Base-by-base conservation (phyloP, 1,140 invertebrate species). In the Zaprionus ornatus region DNA sequence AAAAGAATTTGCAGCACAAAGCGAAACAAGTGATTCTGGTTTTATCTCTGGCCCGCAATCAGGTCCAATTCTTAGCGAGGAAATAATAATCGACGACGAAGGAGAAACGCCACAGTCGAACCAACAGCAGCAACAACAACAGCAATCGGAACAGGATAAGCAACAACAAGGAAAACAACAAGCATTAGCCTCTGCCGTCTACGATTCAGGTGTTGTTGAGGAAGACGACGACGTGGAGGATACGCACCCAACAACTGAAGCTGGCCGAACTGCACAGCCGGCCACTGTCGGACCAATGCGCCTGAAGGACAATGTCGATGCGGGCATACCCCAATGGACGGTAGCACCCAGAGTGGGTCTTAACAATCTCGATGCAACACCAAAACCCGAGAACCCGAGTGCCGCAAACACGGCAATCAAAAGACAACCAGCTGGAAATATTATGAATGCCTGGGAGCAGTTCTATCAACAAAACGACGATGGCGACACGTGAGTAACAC, bases 401-500 rank as follows among this genome's bases (percentile, higher is more conserved):
- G 65, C 64, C 45, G 57, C 57, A 32, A 29, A 56, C 29, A 29
- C 72, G 74, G 59, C 68, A 69, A 32, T 32, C 2, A 56, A 68
- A 52, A 65, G 45, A 48, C 61, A 21, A 35, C 52, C 61, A 56
- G 66, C 66, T 65, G 52, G 50, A 19, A 86, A 78, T 66, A 87
- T 88, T 32, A 79, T 84, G 55, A 92, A 79, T 29, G 84, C 93
- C 35, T 95, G 94, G 93, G 92, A 95, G 91, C 90, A 94, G 74
- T 95, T 94, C 67, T 95, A 94, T 82, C 91, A 94, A 68, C 95
- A 95, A 77, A 95, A 96, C 82, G 94, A 95, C 65, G 95, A 96
- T 76, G 96, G 96, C 50, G 95, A 96, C 87, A 96, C 95, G 95
- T 96, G 94, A 95, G 95, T 95, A 68, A 50, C n/a, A n/a, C 64